phyloP scores from a whole-genome alignment of 1,140 invertebrate species.

The Hyposmocoma kahamanoa region DNA sequence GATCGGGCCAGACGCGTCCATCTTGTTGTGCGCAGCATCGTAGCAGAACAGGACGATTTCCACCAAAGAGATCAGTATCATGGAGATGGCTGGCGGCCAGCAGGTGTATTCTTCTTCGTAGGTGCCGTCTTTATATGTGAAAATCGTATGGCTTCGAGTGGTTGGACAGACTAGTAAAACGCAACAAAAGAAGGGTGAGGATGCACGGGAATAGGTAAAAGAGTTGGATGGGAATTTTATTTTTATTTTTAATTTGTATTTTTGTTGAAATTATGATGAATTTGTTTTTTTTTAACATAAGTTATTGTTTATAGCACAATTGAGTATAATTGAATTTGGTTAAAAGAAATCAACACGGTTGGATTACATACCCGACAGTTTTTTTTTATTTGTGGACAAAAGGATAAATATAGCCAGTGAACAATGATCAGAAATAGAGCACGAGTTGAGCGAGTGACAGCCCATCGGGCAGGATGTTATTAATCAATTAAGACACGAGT shows the following conservation, averaged over 20 bases:
- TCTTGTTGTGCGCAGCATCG: slow-evolving; percentile 74
- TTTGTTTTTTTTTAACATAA: too few species aligned
- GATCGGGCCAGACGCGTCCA: slow-evolving; percentile 80
- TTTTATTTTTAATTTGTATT: neutral
- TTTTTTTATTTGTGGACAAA: too few species aligned
- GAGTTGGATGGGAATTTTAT: neutral
- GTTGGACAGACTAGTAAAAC: too few species aligned
- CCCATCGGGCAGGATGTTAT: slow-evolving; percentile 34
- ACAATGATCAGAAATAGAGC: slow-evolving; percentile 22
- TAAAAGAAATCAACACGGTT: too few species aligned
- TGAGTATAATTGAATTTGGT: too few species aligned
- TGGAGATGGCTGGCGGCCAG: slow-evolving; percentile 89
- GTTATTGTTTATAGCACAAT: too few species aligned
- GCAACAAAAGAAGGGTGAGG: slow-evolving; percentile 55
- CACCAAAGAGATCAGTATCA: slow-evolving; percentile 84
- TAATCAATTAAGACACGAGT: slow-evolving; percentile 43
- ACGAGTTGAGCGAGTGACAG: slow-evolving; percentile 26
- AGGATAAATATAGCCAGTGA: slow-evolving; percentile 1
- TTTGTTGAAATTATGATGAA: too few species aligned
- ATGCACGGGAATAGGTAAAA: slow-evolving; percentile 15
- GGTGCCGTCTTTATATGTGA: slow-evolving; percentile 79
- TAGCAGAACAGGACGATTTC: slow-evolving; percentile 82
- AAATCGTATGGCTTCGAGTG: slow-evolving; percentile 46
- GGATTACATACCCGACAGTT: too few species aligned
- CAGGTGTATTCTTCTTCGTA: slow-evolving; percentile 92